These are phyloP conservation scores for Anguilla anguilla DNA, from an alignment of 2,797 vertebrate species.

Conservation along the genomic window DNA sequence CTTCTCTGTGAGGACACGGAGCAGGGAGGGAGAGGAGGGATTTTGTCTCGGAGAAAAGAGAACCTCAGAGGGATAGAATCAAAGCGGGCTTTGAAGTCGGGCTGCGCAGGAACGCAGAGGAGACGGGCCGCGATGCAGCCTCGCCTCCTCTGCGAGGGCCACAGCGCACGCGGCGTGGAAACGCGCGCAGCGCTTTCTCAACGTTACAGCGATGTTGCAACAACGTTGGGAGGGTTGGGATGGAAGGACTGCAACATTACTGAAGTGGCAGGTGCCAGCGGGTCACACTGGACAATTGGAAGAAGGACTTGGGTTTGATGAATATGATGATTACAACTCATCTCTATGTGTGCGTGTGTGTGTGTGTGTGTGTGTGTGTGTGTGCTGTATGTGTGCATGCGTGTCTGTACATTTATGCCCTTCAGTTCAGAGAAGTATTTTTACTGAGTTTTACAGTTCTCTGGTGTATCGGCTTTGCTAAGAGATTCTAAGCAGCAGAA, in stretches of 20 bases:
- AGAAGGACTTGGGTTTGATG: background rate
- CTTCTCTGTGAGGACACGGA: background rate
- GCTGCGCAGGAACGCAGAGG: background rate
- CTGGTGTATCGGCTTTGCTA: background rate
- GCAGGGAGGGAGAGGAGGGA: background rate
- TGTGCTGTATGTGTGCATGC: background rate
- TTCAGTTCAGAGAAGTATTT: background rate
- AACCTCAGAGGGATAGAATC: slow-evolving; percentile 16
- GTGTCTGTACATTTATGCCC: background rate
- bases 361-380: background rate
- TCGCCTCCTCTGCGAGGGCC: background rate
- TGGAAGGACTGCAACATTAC: background rate
- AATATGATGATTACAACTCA: background rate
- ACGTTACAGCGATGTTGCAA: too few species aligned
- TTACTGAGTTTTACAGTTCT: background rate
- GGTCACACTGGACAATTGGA: background rate
- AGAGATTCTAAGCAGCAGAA: background rate
- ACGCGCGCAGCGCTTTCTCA: background rate
- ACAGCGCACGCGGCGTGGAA: background rate
- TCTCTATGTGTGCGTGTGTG: background rate
- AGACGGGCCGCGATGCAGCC: background rate
- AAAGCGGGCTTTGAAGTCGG: slow-evolving; percentile 24
- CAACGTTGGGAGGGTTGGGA: background rate
- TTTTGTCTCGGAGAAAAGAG: background rate
- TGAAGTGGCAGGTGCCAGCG: background rate